Percentiles rank a stretch among this genome's conserved stretches.
phyloP scores from a whole-genome alignment of 2,113 vertebrate genomes.

The Neofelis nebulosa region DNA sequence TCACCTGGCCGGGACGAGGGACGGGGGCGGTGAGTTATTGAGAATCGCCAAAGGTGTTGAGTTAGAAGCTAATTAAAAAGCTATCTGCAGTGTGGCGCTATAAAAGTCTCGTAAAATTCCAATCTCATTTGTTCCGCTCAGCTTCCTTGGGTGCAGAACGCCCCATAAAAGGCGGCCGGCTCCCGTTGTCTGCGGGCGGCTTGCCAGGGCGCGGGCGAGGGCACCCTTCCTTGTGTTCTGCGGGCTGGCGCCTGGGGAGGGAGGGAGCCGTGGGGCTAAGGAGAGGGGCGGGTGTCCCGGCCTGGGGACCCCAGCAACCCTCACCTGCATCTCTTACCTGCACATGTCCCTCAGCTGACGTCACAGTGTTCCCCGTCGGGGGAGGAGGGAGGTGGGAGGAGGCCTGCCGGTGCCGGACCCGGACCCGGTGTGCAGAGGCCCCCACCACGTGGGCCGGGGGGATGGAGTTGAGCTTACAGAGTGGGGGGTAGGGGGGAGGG shows the following conservation, averaged over 20 bases:
- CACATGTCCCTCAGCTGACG: accelerated
- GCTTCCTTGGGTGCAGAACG: slow-evolving; percentile 74
- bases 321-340: not conserved
- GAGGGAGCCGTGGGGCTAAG: slow-evolving; percentile 58
- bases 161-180: slow-evolving; percentile 78
- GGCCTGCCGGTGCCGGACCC: too few species aligned
- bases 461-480: too few species aligned
- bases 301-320: not conserved
- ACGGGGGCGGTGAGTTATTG: slow-evolving; percentile 69
- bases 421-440: accelerated
- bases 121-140: slow-evolving; percentile 86
- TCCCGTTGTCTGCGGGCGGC: slow-evolving; percentile 65
- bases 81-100: slow-evolving; percentile 73
- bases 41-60: slow-evolving; percentile 82
- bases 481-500: accelerated
- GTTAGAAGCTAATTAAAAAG: slow-evolving; percentile 83
- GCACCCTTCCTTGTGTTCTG: accelerated
- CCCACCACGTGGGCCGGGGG: accelerated
- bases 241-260: accelerated
- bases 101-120: slow-evolving; percentile 86
- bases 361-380: accelerated
- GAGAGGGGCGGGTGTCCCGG: slow-evolving; percentile 26
- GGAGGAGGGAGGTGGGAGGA: accelerated
- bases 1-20: not conserved
- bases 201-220: not conserved